Percentiles rank a stretch among this genome's conserved stretches.
These are phyloP conservation scores for Ormyrus pomaceus DNA, from an alignment of 2,888 invertebrate genomes.

Conservation along the genomic window DNA sequence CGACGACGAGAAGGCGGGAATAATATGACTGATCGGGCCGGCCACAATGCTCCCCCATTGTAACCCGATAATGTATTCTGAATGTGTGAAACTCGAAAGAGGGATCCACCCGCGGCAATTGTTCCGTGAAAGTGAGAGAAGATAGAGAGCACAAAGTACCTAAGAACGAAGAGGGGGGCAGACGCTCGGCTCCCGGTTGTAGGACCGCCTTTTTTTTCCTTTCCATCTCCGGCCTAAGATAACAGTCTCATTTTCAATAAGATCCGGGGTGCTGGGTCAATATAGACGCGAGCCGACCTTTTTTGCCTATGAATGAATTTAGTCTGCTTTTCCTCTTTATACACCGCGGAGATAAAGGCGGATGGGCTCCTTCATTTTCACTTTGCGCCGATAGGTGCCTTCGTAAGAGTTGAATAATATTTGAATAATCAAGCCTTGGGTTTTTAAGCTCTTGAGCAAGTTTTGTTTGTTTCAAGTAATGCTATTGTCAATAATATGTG, in stretches of 20 bases:
- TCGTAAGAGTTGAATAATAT: slow-evolving; percentile 34
- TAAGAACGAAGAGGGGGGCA: too few species aligned
- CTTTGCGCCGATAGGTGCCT: slow-evolving; percentile 24
- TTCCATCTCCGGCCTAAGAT: slow-evolving; percentile 39
- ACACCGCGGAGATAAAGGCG: slow-evolving; percentile 14
- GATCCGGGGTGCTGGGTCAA: slow-evolving; percentile 47
- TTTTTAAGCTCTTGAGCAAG: slow-evolving; percentile 5
- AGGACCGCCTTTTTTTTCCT: slow-evolving; percentile 12
- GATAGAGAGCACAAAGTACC: background rate
- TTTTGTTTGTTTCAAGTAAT: too few species aligned
- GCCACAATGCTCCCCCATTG: slow-evolving; percentile 70
- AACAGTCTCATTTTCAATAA: slow-evolving; percentile 54
- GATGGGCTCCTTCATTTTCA: slow-evolving; percentile 12
- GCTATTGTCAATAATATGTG: too few species aligned
- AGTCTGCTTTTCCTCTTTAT: slow-evolving; percentile 16
- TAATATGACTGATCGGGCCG: slow-evolving; percentile 56
- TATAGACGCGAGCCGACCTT: slow-evolving; percentile 28
- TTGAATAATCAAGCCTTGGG: slow-evolving; percentile 25
- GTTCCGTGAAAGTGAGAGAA: slow-evolving; percentile 43
- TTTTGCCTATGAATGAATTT: slow-evolving; percentile 51
- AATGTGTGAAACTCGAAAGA: slow-evolving; percentile 67
- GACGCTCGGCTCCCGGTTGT: too few species aligned
- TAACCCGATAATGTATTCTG: slow-evolving; percentile 71
- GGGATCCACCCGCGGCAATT: slow-evolving; percentile 43
- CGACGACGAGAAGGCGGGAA: slow-evolving; percentile 37